Evolutionary conservation across 1,140 invertebrate genomes (phyloP), one percentile per base, ranked within the genome.

Genomic region (Pogonognathellus flavescens): DNA sequence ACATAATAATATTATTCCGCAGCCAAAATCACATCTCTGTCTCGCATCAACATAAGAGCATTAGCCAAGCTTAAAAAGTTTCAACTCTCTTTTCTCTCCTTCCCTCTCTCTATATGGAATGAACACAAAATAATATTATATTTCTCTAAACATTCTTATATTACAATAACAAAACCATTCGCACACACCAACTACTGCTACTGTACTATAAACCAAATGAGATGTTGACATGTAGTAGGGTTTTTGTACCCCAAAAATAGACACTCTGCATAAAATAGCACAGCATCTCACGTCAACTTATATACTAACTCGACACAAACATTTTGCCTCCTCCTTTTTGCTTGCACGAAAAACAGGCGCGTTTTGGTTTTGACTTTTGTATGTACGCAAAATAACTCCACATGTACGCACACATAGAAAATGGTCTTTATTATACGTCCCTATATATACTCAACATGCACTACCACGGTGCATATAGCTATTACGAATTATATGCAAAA

Each of bases 11-110:
- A 66, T 13, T 20, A 66, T 66, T 66, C 25, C 62, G 62, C 25
- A 66, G 62, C 22, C 62, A 66, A 66, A 66, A 66, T 66, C 62
- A 66, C 62, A 66, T 66, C 20, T 66, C 62, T 66, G 62, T 66
- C 62, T 66, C 62, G 62, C 22, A 66, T 66, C 62, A 66, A 66
- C 62, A 66, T 66, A 66, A 66, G 62, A 66, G 62, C 62, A 66
- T 66, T 66, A 66, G 62, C 62, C 10, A 55, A 66, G 10, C 20
- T 66, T 66, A 66, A 41, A 41, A 41, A 66, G 62, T 66, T 66
- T 25, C 62, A 31, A 25, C 25, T 41, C 31, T 66, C 20, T 66
- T 66, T 14, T 60, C 10, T 20, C 25, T 66, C 20, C 20, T 14
- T 14, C 10, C 14, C 62, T 66, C 25, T 31, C 22, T 20, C 20